Evolutionary conservation across 2,113 vertebrate species (phyloP).

Genomic region (Miniopterus natalensis): DNA sequence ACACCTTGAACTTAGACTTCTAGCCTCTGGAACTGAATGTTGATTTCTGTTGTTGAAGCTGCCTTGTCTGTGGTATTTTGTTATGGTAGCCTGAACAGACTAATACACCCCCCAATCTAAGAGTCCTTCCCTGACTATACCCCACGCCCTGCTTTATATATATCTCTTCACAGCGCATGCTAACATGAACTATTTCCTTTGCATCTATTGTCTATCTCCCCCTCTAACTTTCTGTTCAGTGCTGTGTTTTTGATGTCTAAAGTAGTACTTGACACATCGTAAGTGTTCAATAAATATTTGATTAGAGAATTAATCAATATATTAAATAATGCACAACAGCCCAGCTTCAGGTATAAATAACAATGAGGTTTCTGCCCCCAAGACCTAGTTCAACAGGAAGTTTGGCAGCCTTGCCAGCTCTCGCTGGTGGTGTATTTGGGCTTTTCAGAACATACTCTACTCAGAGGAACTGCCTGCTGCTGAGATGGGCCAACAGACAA

Average conservation of each 20-base stretch:
- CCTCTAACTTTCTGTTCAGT: background rate
- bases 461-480: background rate
- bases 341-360: slow-evolving; percentile 56
- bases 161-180: background rate
- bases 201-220: background rate
- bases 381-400: slow-evolving; percentile 57
- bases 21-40: background rate
- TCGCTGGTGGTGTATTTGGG: background rate
- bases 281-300: slow-evolving; percentile 31
- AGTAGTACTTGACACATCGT: background rate
- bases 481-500: background rate
- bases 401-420: slow-evolving; percentile 9
- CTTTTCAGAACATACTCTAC: slow-evolving; percentile 10
- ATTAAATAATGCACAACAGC: background rate
- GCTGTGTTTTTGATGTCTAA: background rate
- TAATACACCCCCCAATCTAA: background rate
- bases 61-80: background rate
- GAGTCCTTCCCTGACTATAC: background rate
- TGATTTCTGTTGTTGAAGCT: background rate
- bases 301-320: slow-evolving; percentile 43
- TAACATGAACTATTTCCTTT: background rate
- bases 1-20: background rate
- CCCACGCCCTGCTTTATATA: rapidly evolving
- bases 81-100: rapidly evolving
- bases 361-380: slow-evolving; percentile 62